Evolutionary conservation across 2,113 vertebrate genomes (phyloP).

Genomic region (Erythrolamprus reginae): DNA sequence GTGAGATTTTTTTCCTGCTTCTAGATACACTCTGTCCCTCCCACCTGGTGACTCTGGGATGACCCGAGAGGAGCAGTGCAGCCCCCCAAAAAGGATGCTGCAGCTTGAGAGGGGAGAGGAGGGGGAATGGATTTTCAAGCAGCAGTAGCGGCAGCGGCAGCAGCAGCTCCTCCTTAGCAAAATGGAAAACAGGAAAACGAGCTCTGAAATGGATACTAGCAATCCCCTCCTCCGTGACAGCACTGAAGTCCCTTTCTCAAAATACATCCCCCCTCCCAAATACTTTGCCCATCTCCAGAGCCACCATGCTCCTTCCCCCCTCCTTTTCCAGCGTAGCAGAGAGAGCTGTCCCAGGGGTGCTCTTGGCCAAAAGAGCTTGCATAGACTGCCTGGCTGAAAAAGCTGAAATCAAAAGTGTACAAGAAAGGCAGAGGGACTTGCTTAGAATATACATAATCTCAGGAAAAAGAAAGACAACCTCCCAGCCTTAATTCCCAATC

Average conservation of each 20-base stretch:
- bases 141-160: conserved; percentile 31
- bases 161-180: conserved; percentile 55
- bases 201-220: conserved; percentile 46
- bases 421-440: background rate
- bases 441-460: background rate
- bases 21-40: background rate
- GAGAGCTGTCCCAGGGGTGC: conserved; percentile 16
- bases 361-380: background rate
- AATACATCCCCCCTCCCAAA: background rate
- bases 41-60: background rate
- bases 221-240: conserved; percentile 43
- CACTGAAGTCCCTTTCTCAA: conserved; percentile 14
- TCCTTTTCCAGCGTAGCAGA: conserved; percentile 18
- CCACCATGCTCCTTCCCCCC: background rate
- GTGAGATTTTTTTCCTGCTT: background rate
- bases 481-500: background rate
- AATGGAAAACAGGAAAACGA: conserved; percentile 46
- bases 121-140: conserved; percentile 53
- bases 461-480: background rate
- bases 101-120: conserved; percentile 25
- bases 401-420: background rate
- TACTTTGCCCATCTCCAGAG: conserved; percentile 4
- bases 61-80: background rate
- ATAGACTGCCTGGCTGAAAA: background rate
- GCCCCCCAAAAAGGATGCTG: conserved; percentile 23